A percentile compares a stretch with the other conserved stretches of the same genome.
Conservation (phyloP, 2,888 invertebrate species). For the Eupeodes latifasciatus region DNA sequence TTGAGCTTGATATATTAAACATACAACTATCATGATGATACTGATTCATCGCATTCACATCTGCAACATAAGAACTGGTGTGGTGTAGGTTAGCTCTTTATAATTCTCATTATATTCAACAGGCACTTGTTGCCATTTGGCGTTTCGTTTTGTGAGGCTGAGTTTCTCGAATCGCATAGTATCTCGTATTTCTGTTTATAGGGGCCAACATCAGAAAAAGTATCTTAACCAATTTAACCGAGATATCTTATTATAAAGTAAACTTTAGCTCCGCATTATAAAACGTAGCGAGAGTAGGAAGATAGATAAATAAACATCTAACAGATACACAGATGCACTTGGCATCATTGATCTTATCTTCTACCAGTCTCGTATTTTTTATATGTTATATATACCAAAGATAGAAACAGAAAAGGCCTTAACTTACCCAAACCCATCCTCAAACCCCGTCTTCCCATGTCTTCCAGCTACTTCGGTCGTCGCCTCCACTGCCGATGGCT, state of each 20-base stretch:
- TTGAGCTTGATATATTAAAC: conserved; percentile 32
- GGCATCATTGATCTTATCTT: conserved; percentile 19
- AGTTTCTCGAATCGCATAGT: conserved; percentile 1
- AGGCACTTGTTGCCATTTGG: conserved; percentile 52
- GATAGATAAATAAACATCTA: conserved; percentile 52
- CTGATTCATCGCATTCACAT: conserved; percentile 11
- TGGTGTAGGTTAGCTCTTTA: not conserved
- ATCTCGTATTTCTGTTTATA: conserved; percentile 5
- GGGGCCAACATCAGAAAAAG: conserved; percentile 4
- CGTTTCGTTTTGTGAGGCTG: conserved; percentile 10
- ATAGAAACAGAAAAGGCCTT: not conserved
- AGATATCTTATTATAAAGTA: conserved; percentile 32
- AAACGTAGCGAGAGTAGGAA: conserved; percentile 23
- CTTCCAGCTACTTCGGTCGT: too few relatives aligned
- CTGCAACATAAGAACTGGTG: not conserved
- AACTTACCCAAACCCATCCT: not conserved
- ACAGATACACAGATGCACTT: conserved; percentile 43
- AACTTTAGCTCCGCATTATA: conserved; percentile 12
- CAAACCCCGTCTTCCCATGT: not conserved
- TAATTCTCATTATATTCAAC: conserved; percentile 46
- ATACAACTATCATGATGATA: conserved; percentile 4
- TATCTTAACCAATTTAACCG: conserved; percentile 31
- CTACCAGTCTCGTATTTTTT: not conserved
- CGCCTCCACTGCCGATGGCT: not conserved
- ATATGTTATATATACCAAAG: not conserved